phyloP scores from a whole-genome alignment of 2,113 vertebrate genomes.

The Channa argus region DNA sequence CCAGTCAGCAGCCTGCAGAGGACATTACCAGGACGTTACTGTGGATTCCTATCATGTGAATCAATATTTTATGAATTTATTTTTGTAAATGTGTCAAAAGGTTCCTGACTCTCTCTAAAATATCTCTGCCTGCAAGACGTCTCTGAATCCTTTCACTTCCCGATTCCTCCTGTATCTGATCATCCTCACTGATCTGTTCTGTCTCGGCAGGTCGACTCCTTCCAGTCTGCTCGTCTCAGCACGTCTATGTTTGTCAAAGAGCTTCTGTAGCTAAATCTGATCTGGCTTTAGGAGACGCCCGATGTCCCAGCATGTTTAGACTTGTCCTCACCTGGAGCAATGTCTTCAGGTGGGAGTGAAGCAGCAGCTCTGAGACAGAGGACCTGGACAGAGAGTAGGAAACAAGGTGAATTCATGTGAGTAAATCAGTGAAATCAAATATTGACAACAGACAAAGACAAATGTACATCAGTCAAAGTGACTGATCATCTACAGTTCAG shows the following conservation, averaged over 20 bases:
- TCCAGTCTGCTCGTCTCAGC: conserved; percentile 9
- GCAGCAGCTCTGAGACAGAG: neutral
- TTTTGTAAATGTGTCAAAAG: no score
- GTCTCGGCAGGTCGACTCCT: conserved; percentile 7
- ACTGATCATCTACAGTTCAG: no score
- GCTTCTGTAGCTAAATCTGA: conserved; percentile 30
- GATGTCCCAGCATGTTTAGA: conserved; percentile 12
- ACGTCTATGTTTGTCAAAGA: neutral
- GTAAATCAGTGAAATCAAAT: no score
- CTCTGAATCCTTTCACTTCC: neutral
- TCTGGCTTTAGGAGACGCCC: neutral
- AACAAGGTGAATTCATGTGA: no score
- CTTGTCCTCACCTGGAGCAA: conserved; percentile 17
- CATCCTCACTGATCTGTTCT: conserved; percentile 1
- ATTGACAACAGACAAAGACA: no score
- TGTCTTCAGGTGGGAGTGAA: neutral
- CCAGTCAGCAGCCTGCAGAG: no score
- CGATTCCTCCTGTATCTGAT: conserved; percentile 15
- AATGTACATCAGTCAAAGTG: no score
- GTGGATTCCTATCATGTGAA: no score
- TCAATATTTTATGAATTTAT: no score
- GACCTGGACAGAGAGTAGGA: neutral
- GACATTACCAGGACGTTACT: no score
- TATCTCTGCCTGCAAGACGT: neutral
- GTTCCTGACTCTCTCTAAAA: no score